Conservation (phyloP, 1,140 invertebrate species). For the Heliothis virescens region DNA sequence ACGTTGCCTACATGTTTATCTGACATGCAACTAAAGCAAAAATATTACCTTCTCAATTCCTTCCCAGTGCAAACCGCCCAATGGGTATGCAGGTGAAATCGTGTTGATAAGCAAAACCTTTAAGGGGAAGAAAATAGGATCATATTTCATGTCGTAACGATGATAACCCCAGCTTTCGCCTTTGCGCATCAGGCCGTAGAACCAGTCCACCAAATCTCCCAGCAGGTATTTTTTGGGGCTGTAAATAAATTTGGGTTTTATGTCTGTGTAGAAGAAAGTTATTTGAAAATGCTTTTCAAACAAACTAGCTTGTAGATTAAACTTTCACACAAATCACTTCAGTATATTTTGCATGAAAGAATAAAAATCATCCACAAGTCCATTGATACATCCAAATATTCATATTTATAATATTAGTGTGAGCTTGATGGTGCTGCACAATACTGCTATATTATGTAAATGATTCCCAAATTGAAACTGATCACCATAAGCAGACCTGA, state of each 20-base stretch:
- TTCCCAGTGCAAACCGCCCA: constrained; percentile 91
- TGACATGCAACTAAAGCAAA: not conserved
- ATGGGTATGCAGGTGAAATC: constrained; percentile 88
- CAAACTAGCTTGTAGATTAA: too few species aligned
- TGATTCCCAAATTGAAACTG: too few species aligned
- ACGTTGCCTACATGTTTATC: too few species aligned
- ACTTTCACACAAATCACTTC: not conserved
- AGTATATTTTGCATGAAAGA: not conserved
- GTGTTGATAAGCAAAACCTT: constrained; percentile 89
- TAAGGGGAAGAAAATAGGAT: constrained; percentile 90
- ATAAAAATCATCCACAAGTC: too few species aligned
- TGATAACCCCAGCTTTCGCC: constrained; percentile 89
- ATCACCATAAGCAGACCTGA: too few species aligned
- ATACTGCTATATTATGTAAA: too few species aligned
- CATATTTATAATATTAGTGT: too few species aligned
- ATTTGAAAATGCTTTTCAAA: too few species aligned
- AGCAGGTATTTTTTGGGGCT: constrained; percentile 94
- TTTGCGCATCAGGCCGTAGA: constrained; percentile 91
- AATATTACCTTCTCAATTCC: constrained; percentile 91
- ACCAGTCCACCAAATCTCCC: constrained; percentile 92
- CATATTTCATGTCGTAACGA: constrained; percentile 90
- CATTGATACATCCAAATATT: too few species aligned
- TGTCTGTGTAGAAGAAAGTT: too few species aligned
- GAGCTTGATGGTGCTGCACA: too few species aligned
- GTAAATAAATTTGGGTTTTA: constrained; percentile 61